Percentiles rank a stretch among this genome's conserved stretches.
phyloP scores from a whole-genome alignment of 1,140 invertebrate species.

The Schmidtea mediterranea region DNA sequence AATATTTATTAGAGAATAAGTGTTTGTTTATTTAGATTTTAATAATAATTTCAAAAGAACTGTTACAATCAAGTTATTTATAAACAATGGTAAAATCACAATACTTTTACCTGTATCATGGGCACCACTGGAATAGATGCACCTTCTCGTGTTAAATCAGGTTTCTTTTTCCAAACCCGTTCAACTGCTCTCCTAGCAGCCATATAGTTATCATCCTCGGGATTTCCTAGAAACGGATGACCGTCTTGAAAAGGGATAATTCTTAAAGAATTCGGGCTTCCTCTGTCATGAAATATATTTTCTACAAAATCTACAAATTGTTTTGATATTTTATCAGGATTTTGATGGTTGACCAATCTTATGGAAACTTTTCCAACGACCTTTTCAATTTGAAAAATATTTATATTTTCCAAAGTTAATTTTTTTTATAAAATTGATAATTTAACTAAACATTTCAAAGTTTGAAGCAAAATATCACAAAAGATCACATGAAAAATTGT shows the following conservation, averaged over 20 bases:
- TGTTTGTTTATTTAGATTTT: too few relatives aligned
- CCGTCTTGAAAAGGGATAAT: conserved; percentile 37
- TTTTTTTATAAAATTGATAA: too few relatives aligned
- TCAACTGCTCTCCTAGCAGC: conserved; percentile 34
- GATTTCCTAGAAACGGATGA: conserved; percentile 64
- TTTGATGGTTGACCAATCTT: conserved; percentile 66
- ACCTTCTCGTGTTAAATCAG: conserved; percentile 74
- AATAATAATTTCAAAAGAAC: too few relatives aligned
- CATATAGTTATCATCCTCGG: conserved; percentile 60
- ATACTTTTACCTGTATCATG: conserved; percentile 40
- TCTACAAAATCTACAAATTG: conserved; percentile 43
- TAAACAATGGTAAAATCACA: too few relatives aligned
- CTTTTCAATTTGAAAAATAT: conserved; percentile 35
- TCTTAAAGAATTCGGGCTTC: conserved; percentile 51
- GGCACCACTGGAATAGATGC: conserved; percentile 81
- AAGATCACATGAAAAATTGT: too few relatives aligned
- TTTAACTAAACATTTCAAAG: too few relatives aligned
- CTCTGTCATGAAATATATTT: conserved; percentile 37
- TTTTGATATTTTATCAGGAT: conserved; percentile 43
- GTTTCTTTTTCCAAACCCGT: conserved; percentile 31
- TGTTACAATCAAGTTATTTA: too few relatives aligned
- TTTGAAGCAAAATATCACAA: too few relatives aligned
- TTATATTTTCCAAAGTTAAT: too few relatives aligned
- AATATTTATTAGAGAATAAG: too few relatives aligned
- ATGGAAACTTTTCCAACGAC: conserved; percentile 87